A percentile compares a stretch with the other conserved stretches of the same genome.
Conservation (phyloP, 2,113 vertebrate genomes). For the Urocitellus parryii region DNA sequence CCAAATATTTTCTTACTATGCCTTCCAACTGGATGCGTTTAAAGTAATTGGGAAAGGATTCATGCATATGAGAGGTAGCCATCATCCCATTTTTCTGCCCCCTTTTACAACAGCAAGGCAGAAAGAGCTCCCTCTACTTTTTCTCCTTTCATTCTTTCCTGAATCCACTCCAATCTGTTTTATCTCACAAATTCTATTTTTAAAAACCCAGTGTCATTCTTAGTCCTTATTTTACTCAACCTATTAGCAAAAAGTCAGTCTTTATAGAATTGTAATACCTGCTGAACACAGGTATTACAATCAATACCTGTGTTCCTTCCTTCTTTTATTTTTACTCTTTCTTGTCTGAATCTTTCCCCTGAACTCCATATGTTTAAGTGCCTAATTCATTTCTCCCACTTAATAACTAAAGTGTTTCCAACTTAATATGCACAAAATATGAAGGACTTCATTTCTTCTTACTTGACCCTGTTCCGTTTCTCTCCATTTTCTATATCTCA, state of each 20-base stretch:
- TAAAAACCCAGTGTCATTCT: neutral
- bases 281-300: neutral
- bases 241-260: neutral
- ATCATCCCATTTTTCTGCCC: neutral
- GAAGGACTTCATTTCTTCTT: constrained; percentile 8
- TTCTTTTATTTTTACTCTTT: neutral
- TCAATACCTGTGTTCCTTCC: neutral
- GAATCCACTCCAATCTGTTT: constrained; percentile 9
- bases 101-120: neutral
- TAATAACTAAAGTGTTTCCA: constrained; percentile 20
- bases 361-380: neutral
- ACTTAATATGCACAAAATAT: neutral
- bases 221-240: neutral
- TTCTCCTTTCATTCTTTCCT: neutral
- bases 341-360: neutral
- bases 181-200: neutral
- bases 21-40: neutral
- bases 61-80: neutral
- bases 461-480: neutral
- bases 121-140: neutral
- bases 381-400: neutral
- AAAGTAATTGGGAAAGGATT: constrained; percentile 40
- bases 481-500: neutral
- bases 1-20: neutral
- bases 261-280: too few relatives aligned